These are phyloP conservation scores for Gymnopithys bicolor DNA, from an alignment of 2,797 vertebrate genomes.

Conservation along the genomic window DNA sequence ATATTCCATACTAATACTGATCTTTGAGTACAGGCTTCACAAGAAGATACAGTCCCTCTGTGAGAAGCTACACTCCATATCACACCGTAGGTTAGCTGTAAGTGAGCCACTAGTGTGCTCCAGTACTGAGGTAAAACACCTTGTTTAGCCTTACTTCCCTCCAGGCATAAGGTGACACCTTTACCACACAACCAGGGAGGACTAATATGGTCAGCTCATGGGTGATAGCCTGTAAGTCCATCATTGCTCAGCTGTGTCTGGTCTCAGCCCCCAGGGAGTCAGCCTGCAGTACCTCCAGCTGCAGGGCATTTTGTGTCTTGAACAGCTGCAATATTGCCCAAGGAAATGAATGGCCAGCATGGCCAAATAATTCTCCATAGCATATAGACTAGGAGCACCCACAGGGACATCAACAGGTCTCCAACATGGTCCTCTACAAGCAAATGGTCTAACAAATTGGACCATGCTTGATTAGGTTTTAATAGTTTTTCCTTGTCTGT, in stretches of 20 bases:
- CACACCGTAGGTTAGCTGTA: rapidly evolving
- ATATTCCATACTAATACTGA: background rate
- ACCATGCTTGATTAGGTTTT: background rate
- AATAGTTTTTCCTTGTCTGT: background rate
- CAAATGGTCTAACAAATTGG: background rate
- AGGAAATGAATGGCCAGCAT: background rate
- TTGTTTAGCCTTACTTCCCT: background rate
- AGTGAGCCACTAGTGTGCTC: background rate
- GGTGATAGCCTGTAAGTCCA: background rate
- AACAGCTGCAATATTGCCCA: background rate
- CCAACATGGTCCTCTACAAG: background rate
- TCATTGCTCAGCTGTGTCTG: rapidly evolving
- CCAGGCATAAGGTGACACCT: background rate
- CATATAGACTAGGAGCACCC: background rate
- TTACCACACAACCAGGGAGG: background rate
- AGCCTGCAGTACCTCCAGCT: background rate
- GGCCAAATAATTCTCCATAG: background rate
- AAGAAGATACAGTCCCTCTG: background rate
- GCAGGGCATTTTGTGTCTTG: background rate
- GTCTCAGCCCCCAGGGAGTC: background rate
- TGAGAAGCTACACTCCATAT: background rate
- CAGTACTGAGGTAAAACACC: background rate
- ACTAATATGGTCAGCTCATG: background rate
- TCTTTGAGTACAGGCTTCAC: background rate
- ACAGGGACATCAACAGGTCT: background rate